Conservation (phyloP, 2,797 vertebrate genomes). For the Aplochiton taeniatus region DNA sequence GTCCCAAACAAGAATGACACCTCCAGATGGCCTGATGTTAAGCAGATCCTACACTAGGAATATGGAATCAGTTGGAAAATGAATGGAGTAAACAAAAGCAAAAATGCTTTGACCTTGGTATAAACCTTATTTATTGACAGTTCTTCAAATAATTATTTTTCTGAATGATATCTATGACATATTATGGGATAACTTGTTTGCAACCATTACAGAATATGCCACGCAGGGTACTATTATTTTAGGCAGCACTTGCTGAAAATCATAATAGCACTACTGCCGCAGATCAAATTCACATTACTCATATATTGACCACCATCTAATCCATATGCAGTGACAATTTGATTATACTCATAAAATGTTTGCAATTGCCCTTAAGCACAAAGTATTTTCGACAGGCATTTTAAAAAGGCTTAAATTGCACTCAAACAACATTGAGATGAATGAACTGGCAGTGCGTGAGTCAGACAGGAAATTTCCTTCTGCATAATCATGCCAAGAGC, state of each 20-base stretch:
- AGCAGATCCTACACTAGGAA: slow-evolving; percentile 1
- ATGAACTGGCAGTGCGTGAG: slow-evolving; percentile 80
- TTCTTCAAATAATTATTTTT: too few relatives aligned
- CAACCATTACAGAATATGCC: neutral
- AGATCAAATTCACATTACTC: slow-evolving; percentile 38
- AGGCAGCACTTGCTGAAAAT: too few relatives aligned
- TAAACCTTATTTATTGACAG: slow-evolving; percentile 15
- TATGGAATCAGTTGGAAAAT: slow-evolving; percentile 1
- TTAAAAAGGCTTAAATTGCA: slow-evolving; percentile 89
- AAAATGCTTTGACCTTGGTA: neutral
- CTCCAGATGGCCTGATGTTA: slow-evolving; percentile 4
- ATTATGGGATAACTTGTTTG: neutral
- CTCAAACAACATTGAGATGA: slow-evolving; percentile 86
- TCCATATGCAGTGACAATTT: slow-evolving; percentile 89
- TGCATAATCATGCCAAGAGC: slow-evolving; percentile 80
- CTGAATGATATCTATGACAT: slow-evolving; percentile 12
- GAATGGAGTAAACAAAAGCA: neutral
- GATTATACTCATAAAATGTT: slow-evolving; percentile 90
- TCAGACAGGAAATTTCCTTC: slow-evolving; percentile 80
- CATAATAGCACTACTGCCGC: too few relatives aligned
- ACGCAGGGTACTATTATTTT: too few relatives aligned
- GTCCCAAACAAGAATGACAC: slow-evolving; percentile 6
- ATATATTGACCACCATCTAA: slow-evolving; percentile 76
- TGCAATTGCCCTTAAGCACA: slow-evolving; percentile 84
- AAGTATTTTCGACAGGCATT: slow-evolving; percentile 87